Evolutionary conservation across 2,888 invertebrate species (phyloP).

Genomic region (Synergus japonicus): DNA sequence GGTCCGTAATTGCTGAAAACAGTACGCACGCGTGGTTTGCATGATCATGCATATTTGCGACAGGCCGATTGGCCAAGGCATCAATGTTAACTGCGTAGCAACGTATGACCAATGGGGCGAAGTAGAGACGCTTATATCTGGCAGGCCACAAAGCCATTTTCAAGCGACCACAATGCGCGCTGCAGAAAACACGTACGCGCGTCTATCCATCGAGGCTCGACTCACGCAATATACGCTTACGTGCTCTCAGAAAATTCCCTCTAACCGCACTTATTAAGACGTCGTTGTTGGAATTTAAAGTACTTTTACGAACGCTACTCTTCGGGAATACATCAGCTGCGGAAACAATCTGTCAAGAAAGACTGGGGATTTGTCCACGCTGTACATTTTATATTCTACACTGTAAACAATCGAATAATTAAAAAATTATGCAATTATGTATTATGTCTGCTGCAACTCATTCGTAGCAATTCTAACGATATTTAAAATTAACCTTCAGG

Average conservation of each 20-base stretch:
- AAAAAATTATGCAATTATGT: too few relatives aligned
- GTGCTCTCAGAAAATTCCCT: conserved; percentile 64
- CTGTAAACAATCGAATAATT: too few relatives aligned
- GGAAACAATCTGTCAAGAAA: too few relatives aligned
- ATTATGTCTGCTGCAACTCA: too few relatives aligned
- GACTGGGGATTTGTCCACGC: too few relatives aligned
- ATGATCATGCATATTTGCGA: conserved; percentile 46
- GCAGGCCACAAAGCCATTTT: conserved; percentile 73
- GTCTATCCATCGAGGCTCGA: conserved; percentile 42
- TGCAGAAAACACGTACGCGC: conserved; percentile 61
- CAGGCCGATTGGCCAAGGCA: conserved; percentile 47
- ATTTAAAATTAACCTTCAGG: too few relatives aligned
- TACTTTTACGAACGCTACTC: conserved; percentile 48
- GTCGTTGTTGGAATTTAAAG: conserved; percentile 73
- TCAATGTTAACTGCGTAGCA: conserved; percentile 66
- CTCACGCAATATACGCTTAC: conserved; percentile 66
- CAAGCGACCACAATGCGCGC: conserved; percentile 72
- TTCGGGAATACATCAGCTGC: too few relatives aligned
- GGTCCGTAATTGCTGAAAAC: background rate
- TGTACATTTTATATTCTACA: too few relatives aligned
- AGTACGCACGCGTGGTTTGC: conserved; percentile 50
- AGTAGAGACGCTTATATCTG: conserved; percentile 62
- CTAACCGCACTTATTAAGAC: conserved; percentile 76
- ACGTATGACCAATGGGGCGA: conserved; percentile 55
- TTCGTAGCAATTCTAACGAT: too few relatives aligned